phyloP scores from a whole-genome alignment of 1,140 invertebrate genomes.

The Gyrodactylus bullatarudis region DNA sequence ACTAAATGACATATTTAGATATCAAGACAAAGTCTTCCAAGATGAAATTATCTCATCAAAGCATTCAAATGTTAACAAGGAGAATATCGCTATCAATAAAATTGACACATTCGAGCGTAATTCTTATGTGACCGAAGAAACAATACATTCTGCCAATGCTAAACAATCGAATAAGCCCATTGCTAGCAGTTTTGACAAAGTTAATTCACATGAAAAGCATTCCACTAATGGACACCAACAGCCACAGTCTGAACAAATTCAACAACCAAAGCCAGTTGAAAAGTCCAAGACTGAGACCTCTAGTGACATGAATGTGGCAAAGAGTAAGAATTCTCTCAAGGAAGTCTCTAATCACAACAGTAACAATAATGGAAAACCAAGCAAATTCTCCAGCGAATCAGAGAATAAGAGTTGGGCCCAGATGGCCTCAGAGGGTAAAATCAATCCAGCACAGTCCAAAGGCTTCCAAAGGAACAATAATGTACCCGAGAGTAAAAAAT shows the following conservation, averaged over 20 bases:
- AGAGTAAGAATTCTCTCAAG: background rate
- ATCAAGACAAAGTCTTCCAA: slow-evolving; percentile 48
- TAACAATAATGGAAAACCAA: too few relatives aligned
- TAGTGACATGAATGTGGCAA: background rate
- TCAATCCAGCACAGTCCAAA: background rate
- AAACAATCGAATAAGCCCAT: too few relatives aligned
- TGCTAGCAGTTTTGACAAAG: too few relatives aligned
- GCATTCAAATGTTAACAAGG: too few relatives aligned
- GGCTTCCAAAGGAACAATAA: background rate
- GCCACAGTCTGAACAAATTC: background rate
- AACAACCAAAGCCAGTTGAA: background rate
- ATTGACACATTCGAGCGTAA: background rate
- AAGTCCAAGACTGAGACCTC: background rate
- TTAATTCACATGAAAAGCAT: background rate
- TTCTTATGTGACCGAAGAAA: background rate
- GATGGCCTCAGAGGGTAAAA: background rate
- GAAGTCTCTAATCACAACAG: too few relatives aligned
- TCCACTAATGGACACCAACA: background rate
- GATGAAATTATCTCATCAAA: slow-evolving; percentile 18
- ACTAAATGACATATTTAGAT: slow-evolving; percentile 87
- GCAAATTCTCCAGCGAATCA: background rate
- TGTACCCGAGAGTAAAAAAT: background rate
- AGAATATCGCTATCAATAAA: background rate
- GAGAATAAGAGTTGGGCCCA: background rate
- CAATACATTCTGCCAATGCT: too few relatives aligned